Evolutionary conservation across 2,797 vertebrate genomes (phyloP), one percentile per base, ranked within the genome.

Genomic region (Oryzias dopingdopingensis): DNA sequence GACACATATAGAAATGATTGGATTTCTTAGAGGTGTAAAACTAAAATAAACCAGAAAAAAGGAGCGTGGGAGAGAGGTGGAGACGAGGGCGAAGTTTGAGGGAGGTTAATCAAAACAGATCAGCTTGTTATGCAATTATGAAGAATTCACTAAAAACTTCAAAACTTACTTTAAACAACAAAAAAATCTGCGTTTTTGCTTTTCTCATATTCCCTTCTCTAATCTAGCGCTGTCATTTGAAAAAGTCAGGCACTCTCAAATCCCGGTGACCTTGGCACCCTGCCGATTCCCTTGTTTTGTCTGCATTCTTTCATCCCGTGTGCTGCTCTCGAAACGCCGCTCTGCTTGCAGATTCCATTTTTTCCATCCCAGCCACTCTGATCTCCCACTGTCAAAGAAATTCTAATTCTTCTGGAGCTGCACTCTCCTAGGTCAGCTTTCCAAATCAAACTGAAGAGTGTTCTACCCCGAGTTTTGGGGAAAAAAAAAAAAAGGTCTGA

Each of bases 1-100:
- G 90, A 90, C 87, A 89, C 78, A 51, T 86, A 87, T 84, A 81
- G 86, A 87, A 86, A 83, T 87, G 84, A 89, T 90, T 87, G 84
- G 87, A 90, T 90, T 89, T 85, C 74, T 82, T 71, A 59, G 75
- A 83, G 75, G 65, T 85, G 71, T 65, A 52, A 60, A 64, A 71
- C 56, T 56, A 44, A n/a, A 51, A 48, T 59, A 4, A 48, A 58
- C 42, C 16, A 6, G 18, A 40, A 60, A 49, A 52, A 52, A n/a
- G 59, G 55, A 51, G 52, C 42, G 52, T 22, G 51, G n/a, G 4
- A 47, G 49, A 66, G 52, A 41, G 49, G 47, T 26, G 24, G 48
- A 72, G 49, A 54, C 49, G 49, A 47, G 26, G 4, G 6, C 17
- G 22, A 44, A 15, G 62, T n/a, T 69, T 14, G 10, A 6, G 6